phyloP scores from a whole-genome alignment of 2,797 vertebrate genomes.

The Acanthiza pusilla region DNA sequence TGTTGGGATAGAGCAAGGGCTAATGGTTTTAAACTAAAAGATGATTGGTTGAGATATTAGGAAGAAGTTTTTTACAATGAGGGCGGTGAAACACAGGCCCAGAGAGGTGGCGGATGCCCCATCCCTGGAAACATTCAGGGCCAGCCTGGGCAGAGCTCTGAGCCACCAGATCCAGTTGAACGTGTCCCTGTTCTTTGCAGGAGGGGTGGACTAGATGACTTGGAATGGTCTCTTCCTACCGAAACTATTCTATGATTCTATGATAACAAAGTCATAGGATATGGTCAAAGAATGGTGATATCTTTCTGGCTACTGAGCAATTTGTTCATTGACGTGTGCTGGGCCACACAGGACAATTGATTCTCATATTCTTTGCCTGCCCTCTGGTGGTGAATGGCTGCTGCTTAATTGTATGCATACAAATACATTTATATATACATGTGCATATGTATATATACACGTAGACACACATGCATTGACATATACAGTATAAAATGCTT shows the following conservation, averaged over 20 bases:
- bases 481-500: neutral
- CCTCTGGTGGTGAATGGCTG: conserved; percentile 40
- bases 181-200: no score
- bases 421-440: neutral
- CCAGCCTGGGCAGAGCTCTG: neutral
- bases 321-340: accelerated
- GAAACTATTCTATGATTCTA: neutral
- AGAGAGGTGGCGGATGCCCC: neutral
- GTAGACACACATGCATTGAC: neutral
- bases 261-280: neutral
- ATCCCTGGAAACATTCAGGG: neutral
- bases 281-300: neutral
- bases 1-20: accelerated
- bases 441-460: accelerated
- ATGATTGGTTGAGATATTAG: neutral
- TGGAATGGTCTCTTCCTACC: neutral
- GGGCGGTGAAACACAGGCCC: neutral
- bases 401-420: neutral
- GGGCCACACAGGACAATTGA: neutral
- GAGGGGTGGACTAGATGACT: neutral
- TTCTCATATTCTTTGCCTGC: conserved; percentile 26
- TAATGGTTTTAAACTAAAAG: neutral
- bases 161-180: neutral
- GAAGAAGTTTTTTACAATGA: neutral
- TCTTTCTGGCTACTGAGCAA: neutral